phyloP scores from a whole-genome alignment of 2,113 vertebrate species.

The Saimiri boliviensis region DNA sequence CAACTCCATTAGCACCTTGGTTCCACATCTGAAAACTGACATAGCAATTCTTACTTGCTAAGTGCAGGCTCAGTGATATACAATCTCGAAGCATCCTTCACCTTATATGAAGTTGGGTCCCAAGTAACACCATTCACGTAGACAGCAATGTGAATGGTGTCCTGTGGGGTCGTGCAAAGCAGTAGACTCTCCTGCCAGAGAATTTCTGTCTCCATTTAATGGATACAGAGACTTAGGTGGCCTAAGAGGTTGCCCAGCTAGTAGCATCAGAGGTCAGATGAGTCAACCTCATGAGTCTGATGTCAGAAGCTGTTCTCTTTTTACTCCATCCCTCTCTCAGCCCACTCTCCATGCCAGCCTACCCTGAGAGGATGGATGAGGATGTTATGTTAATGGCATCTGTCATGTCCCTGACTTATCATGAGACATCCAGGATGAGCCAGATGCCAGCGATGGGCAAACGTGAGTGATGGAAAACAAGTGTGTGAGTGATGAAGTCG shows the following conservation, averaged over 20 bases:
- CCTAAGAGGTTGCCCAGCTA: background rate
- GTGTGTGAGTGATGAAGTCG: background rate
- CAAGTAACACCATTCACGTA: background rate
- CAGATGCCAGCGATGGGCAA: slow-evolving; percentile 45
- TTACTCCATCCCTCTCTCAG: background rate
- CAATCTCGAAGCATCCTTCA: background rate
- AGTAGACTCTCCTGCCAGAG: background rate
- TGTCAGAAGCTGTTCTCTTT: slow-evolving; percentile 18
- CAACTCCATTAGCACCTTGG: too few relatives aligned
- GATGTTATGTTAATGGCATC: slow-evolving; percentile 44
- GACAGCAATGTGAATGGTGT: background rate
- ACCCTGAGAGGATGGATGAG: slow-evolving; percentile 28
- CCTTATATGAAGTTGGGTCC: background rate
- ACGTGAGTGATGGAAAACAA: slow-evolving; percentile 50
- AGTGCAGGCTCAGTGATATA: background rate
- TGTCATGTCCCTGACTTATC: slow-evolving; percentile 61
- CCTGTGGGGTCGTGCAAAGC: background rate
- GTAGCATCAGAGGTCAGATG: background rate
- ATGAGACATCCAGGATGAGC: background rate
- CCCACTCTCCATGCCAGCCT: slow-evolving; percentile 10
- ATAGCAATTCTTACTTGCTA: background rate
- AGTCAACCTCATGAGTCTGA: background rate
- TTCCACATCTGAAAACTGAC: background rate
- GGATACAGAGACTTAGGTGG: background rate
- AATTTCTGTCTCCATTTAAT: background rate